Base-by-base conservation (phyloP, 1,140 invertebrate species). In the Bicyclus anynana region DNA sequence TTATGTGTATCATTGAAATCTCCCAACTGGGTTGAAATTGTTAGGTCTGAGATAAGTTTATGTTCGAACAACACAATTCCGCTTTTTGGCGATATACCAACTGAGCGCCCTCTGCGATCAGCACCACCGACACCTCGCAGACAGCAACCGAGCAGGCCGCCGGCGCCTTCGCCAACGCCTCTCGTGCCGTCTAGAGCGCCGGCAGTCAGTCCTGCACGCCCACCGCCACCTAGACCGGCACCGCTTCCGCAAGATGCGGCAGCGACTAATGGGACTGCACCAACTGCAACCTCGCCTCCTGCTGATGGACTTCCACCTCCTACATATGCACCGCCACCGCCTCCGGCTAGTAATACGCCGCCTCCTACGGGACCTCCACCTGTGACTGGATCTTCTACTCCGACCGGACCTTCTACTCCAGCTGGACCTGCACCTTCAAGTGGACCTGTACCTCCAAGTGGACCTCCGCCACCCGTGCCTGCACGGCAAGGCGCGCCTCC, bases 41-140 rank as follows among this genome's bases (percentile, higher is more conserved):
- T 97, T 7, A 92, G 94, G 69, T 92, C 94, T 47, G 96, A 98
- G 89, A 92, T 98, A 65, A 92, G 92, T 44, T 87, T 97, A 9
- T 97, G 95, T 83, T 93, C 93, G 12, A 94, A 94, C 63, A 97
- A 96, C 67, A 96, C 95, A 2, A 89, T 94, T 42, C 93, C 95
- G 5, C 87, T 97, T 18, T 93, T 91, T 69, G 89, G 89, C 5
- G 89, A 80, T 23, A 73, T 67, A 21, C 74, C 75, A 52, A 59
- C 65, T 17, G 78, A 85, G 29, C 71, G 81, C 5, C 84, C 81
- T 7, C 62, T 86, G 23, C 72, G 85, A 21, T 88, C 85, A 6
- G 89, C 84, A 60, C 90, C 75, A 52, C 90, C 61, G 26, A 92
- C 68, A 58, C 92, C 69, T 64, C 89, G 66, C 61, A 90, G 67